These are phyloP conservation scores for Corvus moneduloides DNA, from an alignment of 2,113 vertebrate genomes.

Conservation along the genomic window DNA sequence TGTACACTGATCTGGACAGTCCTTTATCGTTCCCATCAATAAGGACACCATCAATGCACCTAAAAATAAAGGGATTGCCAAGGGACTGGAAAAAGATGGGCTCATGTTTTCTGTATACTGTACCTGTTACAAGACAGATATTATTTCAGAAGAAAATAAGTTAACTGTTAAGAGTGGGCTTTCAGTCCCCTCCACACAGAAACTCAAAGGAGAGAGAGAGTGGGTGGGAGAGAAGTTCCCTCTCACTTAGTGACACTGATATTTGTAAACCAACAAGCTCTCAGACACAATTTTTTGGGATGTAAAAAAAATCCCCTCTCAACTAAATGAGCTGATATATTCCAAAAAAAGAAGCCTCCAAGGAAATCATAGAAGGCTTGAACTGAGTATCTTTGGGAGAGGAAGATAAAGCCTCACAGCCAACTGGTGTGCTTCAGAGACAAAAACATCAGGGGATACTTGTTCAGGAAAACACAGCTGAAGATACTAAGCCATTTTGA, in stretches of 20 bases:
- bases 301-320: neutral
- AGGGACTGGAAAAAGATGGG: slow-evolving; percentile 94
- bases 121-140: slow-evolving; percentile 74
- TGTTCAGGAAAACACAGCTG: neutral
- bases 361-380: neutral
- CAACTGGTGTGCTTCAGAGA: neutral
- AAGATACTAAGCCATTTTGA: neutral
- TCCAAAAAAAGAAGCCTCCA: neutral
- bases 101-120: slow-evolving; percentile 88
- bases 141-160: neutral
- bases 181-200: neutral
- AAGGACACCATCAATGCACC: slow-evolving; percentile 89
- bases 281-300: neutral
- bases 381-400: neutral
- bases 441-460: fast-evolving
- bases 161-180: neutral
- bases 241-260: neutral
- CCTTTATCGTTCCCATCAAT: slow-evolving; percentile 93
- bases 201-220: neutral
- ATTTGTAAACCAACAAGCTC: neutral
- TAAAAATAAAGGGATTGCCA: slow-evolving; percentile 91
- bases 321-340: neutral
- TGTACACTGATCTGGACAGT: slow-evolving; percentile 88
- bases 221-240: neutral
- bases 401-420: neutral